These are phyloP conservation scores for Apogon talboti DNA, from an alignment of 2,797 vertebrate species.

Conservation along the genomic window DNA sequence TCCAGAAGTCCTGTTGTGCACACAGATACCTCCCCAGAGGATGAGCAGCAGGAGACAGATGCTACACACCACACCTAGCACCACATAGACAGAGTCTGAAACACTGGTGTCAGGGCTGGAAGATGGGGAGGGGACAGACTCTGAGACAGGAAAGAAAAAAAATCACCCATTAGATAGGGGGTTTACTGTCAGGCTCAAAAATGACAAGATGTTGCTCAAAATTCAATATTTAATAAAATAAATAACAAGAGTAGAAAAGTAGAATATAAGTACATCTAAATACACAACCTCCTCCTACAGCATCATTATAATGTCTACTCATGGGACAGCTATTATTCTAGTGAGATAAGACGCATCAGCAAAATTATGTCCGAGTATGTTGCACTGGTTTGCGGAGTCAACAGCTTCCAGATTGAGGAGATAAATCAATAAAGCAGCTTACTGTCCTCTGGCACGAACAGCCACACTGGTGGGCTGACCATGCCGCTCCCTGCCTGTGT, in stretches of 20 bases:
- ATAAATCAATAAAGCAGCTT: constrained; percentile 68
- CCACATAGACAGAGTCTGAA: constrained; percentile 77
- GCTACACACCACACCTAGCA: constrained; percentile 86
- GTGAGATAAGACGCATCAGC: no score
- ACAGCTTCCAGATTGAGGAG: constrained; percentile 25
- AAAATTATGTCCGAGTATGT: background rate
- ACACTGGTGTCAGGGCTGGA: constrained; percentile 82
- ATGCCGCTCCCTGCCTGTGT: constrained; percentile 90
- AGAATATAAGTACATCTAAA: no score
- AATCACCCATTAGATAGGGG: no score
- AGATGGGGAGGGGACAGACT: constrained; percentile 79
- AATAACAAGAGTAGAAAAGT: no score
- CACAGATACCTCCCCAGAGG: constrained; percentile 82
- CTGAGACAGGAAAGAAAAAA: constrained; percentile 54
- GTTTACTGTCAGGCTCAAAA: no score
- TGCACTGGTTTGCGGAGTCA: constrained; percentile 11
- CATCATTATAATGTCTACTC: no score
- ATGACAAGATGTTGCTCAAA: no score
- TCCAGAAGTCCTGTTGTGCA: constrained; percentile 82
- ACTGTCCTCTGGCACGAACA: constrained; percentile 88
- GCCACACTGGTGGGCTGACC: constrained; percentile 81
- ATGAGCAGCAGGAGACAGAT: constrained; percentile 83
- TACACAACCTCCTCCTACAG: no score
- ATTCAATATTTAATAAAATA: no score
- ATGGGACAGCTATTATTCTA: no score